Base-by-base conservation (phyloP, 2,797 vertebrate genomes). In the Stomatorhinus walkeri region DNA sequence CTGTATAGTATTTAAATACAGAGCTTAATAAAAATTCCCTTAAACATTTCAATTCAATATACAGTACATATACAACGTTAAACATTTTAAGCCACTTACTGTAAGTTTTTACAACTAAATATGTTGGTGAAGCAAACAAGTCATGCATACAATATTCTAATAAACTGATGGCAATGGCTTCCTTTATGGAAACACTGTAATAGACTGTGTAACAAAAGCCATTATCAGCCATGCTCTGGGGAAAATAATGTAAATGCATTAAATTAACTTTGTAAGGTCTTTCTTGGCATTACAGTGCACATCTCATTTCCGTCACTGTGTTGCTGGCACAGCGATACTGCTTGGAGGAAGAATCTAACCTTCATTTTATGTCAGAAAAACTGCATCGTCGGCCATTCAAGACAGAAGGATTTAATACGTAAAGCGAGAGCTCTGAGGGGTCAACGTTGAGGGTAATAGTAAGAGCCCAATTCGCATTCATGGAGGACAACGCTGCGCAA, bases 131-230 rank as follows among this genome's bases (percentile, higher is more conserved):
- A 22, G 52, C 81, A 84, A 51, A 84, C 51, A 87, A 59, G 19
- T 87, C 43, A 84, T 54, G 32, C 85, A 87, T 59, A 36, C 52
- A 54, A 87, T 87, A 87, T 87, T 87, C 52, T 87, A 87, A 54
- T 64, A 64, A 87, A 68, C 32, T 43, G 32, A 24, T 48, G 86
- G 52, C 19, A 36, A 87, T 14, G 59, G 19, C n/a, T 64, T 24
- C 85, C 52, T 36, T 32, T 85, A 87, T 40, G 12, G 36, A 87
- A 64, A 68, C 36, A 64, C n/a, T 22, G 48, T 87, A 87, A 87
- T 87, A 64, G 36, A 54, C 86, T 46, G 36, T 87, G 36, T 64
- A 87, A 64, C 51, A 87, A 89, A 76, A 89, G 59, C 88, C 40
- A 76, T 86, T 89, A 68, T 87, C 36, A 56, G 19, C 61, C 1